Evolutionary conservation across 2,113 vertebrate species (phyloP).

Genomic region (Anser cygnoides): DNA sequence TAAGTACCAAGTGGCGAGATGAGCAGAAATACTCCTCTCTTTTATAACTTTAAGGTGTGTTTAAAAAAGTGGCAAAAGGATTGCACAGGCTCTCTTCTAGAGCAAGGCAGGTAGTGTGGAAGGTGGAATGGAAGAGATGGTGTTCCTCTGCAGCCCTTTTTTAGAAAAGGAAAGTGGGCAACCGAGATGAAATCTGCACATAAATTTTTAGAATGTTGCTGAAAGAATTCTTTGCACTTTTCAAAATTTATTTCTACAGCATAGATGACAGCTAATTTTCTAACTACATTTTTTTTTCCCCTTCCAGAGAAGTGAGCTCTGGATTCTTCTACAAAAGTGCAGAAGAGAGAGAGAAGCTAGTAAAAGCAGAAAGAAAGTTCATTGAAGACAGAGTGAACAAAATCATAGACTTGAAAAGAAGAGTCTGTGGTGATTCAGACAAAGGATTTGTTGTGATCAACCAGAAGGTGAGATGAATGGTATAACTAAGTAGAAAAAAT

Average conservation of each 20-base stretch:
- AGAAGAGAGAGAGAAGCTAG: slow-evolving; percentile 92
- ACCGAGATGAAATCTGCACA: neutral
- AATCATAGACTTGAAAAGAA: slow-evolving; percentile 91
- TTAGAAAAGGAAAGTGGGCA: neutral
- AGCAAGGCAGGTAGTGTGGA: fast-evolving
- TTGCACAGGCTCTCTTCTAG: neutral
- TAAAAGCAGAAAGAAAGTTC: slow-evolving; percentile 95
- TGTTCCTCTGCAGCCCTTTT: neutral
- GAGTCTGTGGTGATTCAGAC: slow-evolving; percentile 84
- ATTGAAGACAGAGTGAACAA: slow-evolving; percentile 95
- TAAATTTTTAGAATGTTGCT: neutral
- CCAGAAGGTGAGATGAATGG: slow-evolving; percentile 87
- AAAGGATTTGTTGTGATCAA: slow-evolving; percentile 97
- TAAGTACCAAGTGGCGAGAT: slow-evolving; percentile 46
- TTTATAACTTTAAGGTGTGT: neutral
- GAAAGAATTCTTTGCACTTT: neutral
- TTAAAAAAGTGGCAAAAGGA: neutral
- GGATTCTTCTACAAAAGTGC: slow-evolving; percentile 99
- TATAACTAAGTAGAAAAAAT: neutral
- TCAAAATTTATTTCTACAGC: neutral
- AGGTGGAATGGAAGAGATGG: neutral
- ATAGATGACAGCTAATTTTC: neutral
- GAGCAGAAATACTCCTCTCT: neutral
- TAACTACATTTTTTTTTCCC: neutral
- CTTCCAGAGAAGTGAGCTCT: slow-evolving; percentile 92